These are phyloP conservation scores for Drosophila kanapiae DNA, from an alignment of 1,140 invertebrate species.

Conservation along the genomic window DNA sequence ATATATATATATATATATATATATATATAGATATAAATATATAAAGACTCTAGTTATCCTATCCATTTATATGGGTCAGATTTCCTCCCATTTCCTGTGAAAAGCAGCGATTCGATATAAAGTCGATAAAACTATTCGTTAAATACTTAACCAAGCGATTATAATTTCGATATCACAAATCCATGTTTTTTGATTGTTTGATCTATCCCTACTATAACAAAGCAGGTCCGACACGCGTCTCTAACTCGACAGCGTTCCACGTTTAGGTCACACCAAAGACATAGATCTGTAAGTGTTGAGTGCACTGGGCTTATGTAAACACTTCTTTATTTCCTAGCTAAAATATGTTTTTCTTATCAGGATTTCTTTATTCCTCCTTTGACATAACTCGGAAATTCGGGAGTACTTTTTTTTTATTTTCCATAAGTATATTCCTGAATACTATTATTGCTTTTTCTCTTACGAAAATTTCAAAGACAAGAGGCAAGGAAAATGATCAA, in stretches of 20 bases:
- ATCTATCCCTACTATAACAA: constrained; percentile 77
- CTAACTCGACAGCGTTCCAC: constrained; percentile 89
- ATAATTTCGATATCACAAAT: constrained; percentile 51
- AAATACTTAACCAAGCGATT: constrained; percentile 29
- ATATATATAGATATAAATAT: not conserved
- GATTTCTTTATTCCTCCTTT: constrained; percentile 33
- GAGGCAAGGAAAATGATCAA: not conserved
- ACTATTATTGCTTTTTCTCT: constrained; percentile 2
- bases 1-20: not conserved
- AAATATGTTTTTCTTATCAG: constrained; percentile 42
- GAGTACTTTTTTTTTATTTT: constrained; percentile 18
- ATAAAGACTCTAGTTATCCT: not conserved
- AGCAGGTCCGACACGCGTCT: constrained; percentile 90
- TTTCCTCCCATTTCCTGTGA: constrained; percentile 5
- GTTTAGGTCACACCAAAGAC: constrained; percentile 90
- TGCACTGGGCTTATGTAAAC: constrained; percentile 77
- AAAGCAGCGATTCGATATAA: constrained; percentile 10
- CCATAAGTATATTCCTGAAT: constrained; percentile 7
- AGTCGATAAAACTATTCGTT: constrained; percentile 12
- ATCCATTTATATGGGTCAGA: not conserved
- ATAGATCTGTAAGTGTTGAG: constrained; percentile 90
- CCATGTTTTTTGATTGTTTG: constrained; percentile 67
- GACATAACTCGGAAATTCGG: constrained; percentile 16
- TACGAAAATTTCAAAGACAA: not conserved
- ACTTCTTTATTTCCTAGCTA: constrained; percentile 62